A percentile compares a stretch with the other conserved stretches of the same genome.
Evolutionary conservation across 1,140 invertebrate species (phyloP).

Genomic region (Telenomus remus): DNA sequence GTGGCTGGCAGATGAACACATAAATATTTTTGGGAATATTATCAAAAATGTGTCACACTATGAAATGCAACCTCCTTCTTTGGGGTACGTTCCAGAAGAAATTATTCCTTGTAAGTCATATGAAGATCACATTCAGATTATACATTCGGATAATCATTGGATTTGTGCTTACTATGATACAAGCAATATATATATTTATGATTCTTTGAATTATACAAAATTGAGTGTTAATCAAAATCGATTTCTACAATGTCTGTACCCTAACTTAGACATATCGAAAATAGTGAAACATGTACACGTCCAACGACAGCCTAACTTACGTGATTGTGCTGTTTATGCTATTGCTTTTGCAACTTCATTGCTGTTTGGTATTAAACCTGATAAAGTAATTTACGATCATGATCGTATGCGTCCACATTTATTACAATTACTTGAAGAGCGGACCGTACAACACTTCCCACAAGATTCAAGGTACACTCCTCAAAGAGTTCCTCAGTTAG

Average conservation of each 20-base stretch:
- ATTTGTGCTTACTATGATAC: constrained; percentile 15
- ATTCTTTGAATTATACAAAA: constrained; percentile 1
- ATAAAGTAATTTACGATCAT: constrained; percentile 12
- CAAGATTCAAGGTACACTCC: not conserved
- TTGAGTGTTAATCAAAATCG: not conserved
- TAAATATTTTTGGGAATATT: no score
- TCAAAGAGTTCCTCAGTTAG: not conserved
- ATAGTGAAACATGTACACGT: constrained; percentile 2
- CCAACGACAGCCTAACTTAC: constrained; percentile 8
- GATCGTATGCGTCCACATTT: constrained; percentile 4
- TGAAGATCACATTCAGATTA: constrained; percentile 15
- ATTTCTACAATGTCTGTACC: constrained; percentile 9
- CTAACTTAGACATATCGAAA: constrained; percentile 1
- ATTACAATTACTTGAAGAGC: constrained; percentile 2
- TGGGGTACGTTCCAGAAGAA: no score
- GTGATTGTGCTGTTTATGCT: constrained; percentile 13
- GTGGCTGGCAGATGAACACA: no score
- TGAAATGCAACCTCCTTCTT: no score
- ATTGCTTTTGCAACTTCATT: constrained; percentile 20
- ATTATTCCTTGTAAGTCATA: no score
- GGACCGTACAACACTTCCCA: constrained; percentile 18
- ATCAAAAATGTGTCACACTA: no score
- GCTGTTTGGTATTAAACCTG: constrained; percentile 16
- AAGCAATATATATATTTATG: constrained; percentile 1
- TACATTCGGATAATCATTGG: not conserved